Base-by-base conservation (phyloP, 2,888 invertebrate species). In the Bursaphelenchus okinawaensis region DNA sequence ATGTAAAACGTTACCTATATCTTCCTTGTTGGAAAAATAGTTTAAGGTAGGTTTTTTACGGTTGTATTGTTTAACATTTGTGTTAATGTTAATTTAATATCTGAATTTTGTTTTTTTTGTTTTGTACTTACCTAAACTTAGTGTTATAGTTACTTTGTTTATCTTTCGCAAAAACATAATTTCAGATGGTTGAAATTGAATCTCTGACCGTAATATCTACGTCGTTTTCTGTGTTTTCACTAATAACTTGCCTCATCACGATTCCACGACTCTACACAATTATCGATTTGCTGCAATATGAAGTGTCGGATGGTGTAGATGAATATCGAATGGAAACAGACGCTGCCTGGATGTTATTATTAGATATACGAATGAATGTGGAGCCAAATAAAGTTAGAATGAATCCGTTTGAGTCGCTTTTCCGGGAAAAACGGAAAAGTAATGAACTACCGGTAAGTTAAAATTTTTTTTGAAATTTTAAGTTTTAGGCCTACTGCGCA, bases 281-380 rank as follows among this genome's bases (percentile, higher is more conserved):
- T 19, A 71, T 70, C 55, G 67, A 68, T 31, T 62, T 62, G 31
- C 51, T 71, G 29, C 60, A 59, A 62, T 62, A 70, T 19, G 65
- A 68, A 19, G 70, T 70, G 16, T 31, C 24, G 9, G 68, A 70
- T 31, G 70, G 70, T 16, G 71, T 71, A 40, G 66, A 75, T 63
- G 71, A 75, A 61, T 80, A 79, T 71, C 80, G 79, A 57, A 76
- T 76, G 26, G 80, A 79, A 67, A 79, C 79, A 20, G 79, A 79
- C 65, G 70, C 77, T 23, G 79, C 78, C 31, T 79, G 79, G 79
- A 73, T 72, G 55, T 73, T 77, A 64, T 74, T 80, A 72, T 78
- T 80, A 77, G 75, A 77, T 63, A 70, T 80, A 59, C 80, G 77
- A 58, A 9, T 67, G 22, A 51, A 62, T 31, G 63, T 73, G 27